Evolutionary conservation across 2,797 vertebrate genomes (phyloP).

Genomic region (Ciconia nigra): DNA sequence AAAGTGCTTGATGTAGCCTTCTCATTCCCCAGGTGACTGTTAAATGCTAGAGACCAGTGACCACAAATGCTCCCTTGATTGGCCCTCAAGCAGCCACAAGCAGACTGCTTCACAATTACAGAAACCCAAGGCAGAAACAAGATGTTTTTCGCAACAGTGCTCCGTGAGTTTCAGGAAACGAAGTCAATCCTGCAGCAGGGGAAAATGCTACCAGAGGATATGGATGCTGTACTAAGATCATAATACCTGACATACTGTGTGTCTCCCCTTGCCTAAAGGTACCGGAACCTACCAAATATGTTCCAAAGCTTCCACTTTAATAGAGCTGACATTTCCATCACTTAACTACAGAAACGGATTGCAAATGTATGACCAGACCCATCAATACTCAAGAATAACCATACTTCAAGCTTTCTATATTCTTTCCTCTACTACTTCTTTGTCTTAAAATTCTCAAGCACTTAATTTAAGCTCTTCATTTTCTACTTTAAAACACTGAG

Average conservation of each 20-base stretch:
- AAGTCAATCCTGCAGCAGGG: neutral
- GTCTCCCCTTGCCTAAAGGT: neutral
- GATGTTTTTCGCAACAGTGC: neutral
- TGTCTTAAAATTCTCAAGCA: neutral
- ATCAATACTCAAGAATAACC: slow-evolving; percentile 15
- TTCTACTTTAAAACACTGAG: slow-evolving; percentile 14
- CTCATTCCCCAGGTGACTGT: neutral
- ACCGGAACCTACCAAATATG: neutral
- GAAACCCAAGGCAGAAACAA: neutral
- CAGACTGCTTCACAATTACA: neutral
- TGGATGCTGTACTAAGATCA: neutral
- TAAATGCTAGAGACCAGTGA: neutral
- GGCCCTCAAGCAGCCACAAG: neutral
- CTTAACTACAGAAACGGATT: neutral
- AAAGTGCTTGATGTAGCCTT: neutral
- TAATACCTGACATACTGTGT: neutral
- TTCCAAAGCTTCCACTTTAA: neutral
- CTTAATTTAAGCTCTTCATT: slow-evolving; percentile 40
- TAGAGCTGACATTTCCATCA: neutral
- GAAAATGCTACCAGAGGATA: neutral
- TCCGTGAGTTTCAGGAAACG: neutral
- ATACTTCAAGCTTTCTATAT: neutral
- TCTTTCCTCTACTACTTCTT: neutral
- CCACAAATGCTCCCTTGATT: neutral
- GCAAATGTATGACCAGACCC: slow-evolving; percentile 6